Evolutionary conservation across 2,888 invertebrate genomes (phyloP).

Genomic region (Omphaloscelis lunosa): DNA sequence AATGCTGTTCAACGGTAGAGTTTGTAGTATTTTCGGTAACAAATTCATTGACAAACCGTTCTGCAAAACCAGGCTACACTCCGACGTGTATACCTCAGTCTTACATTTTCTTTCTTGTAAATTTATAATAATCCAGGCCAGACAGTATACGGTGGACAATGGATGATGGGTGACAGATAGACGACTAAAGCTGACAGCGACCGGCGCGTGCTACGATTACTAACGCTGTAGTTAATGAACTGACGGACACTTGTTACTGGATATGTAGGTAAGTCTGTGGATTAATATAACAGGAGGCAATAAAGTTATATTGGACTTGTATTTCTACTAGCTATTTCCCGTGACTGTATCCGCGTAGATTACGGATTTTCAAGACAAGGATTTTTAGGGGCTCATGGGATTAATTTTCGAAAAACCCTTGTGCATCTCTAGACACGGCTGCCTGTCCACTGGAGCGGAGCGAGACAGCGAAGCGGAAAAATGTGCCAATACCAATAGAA

Average conservation of each 20-base stretch:
- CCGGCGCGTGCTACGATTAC: conserved; percentile 47
- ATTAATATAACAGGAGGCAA: conserved; percentile 28
- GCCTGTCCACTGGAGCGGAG: too few species aligned
- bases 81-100: not conserved
- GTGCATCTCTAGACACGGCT: not conserved
- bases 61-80: not conserved
- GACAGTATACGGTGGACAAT: conserved; percentile 35
- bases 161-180: conserved; percentile 52
- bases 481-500: too few species aligned
- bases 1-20: not conserved
- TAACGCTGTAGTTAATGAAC: conserved; percentile 51
- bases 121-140: conserved; percentile 35
- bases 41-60: not conserved
- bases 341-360: not conserved
- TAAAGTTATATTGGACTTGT: conserved; percentile 1
- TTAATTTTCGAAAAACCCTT: not conserved
- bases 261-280: conserved; percentile 18
- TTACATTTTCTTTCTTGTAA: conserved; percentile 11
- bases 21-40: not conserved
- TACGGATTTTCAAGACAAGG: not conserved
- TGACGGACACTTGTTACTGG: conserved; percentile 1
- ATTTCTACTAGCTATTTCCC: not conserved
- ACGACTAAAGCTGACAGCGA: conserved; percentile 30
- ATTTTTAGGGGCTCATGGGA: too few species aligned
- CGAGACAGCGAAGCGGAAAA: too few species aligned